These are phyloP conservation scores for Eretmocerus hayati DNA, from an alignment of 2,888 invertebrate species.

Conservation along the genomic window DNA sequence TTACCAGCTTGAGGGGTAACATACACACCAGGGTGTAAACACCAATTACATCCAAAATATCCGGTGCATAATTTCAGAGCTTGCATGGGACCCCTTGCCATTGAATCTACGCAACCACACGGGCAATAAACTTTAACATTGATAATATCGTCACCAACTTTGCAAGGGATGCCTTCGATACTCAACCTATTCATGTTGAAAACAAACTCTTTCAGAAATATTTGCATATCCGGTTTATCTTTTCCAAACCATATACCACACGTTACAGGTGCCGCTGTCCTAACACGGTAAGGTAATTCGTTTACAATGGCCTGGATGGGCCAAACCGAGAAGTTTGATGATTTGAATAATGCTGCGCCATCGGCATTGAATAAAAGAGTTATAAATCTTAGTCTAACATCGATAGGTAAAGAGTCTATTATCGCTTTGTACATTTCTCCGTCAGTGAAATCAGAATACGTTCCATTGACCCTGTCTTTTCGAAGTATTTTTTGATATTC, in stretches of 20 bases:
- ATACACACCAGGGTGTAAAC: neutral
- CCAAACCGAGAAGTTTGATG: conserved; percentile 3
- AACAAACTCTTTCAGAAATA: neutral
- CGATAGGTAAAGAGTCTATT: neutral
- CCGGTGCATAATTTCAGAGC: neutral
- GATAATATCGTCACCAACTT: neutral
- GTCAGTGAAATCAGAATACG: neutral
- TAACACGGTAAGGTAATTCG: neutral
- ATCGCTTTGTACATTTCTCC: neutral
- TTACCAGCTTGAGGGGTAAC: too few relatives aligned
- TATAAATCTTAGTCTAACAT: neutral
- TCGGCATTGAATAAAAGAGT: conserved; percentile 5
- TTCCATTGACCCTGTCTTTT: too few relatives aligned
- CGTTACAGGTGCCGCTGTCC: neutral
- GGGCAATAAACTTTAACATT: neutral
- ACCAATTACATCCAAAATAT: conserved; percentile 2
- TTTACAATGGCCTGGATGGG: conserved; percentile 1
- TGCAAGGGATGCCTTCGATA: neutral
- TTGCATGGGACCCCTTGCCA: neutral
- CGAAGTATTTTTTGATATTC: too few relatives aligned
- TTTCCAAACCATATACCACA: conserved; percentile 1
- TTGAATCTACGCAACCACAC: neutral
- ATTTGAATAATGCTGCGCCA: conserved; percentile 3
- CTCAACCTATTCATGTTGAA: neutral
- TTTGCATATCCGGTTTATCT: neutral